Base-by-base conservation (phyloP, 2,888 invertebrate species). In the Slavum lentiscoides region DNA sequence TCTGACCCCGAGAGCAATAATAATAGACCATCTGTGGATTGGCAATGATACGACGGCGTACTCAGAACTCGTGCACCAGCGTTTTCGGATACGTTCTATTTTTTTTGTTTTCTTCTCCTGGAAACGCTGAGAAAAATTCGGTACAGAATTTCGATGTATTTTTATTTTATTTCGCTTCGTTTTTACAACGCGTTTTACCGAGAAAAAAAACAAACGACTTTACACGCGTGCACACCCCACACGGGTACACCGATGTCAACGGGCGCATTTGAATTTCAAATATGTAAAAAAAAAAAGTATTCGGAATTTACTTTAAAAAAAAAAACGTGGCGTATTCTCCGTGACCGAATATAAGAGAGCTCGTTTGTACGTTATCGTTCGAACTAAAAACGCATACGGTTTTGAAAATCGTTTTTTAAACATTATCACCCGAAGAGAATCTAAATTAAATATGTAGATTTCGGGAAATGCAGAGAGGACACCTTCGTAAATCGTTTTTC, bases 371-470 rank as follows among this genome's bases (percentile, higher is more conserved):
- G 30, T 30, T 62, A 53, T 66, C 39, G 55, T 37, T 37, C 39
- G 43, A 67, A 66, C 66, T 75, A 43, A 75, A 39, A 30, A 30
- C 30, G 30, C 30, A 30, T 43, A 23, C 37, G 39, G 55, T 17
- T 64, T 43, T 74, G 4, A 66, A 74, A 39, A 15, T 58, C 55
- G 37, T 19, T 66, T 66, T 74, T 58, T 19, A 21, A 67, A 55
- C 30, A 30, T 39, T 39, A 75, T 58, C 39, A 8, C 19, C 39
- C n/a, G n/a, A 30, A 64, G 37, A n/a, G 8, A n/a, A 23, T 53
- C 53, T n/a, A 74, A 74, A 74, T 74, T 64, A 64, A 74, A 74
- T 64, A 74, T 64, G 74, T 64, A 74, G 37, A 74, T 74, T 74
- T 64, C n/a, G 8, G 37, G 61, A 74, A 49, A 30, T 1, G 43